phyloP scores from a whole-genome alignment of 37 sponge, comb jelly and placozoan genomes.

The Axinella damicornis region DNA sequence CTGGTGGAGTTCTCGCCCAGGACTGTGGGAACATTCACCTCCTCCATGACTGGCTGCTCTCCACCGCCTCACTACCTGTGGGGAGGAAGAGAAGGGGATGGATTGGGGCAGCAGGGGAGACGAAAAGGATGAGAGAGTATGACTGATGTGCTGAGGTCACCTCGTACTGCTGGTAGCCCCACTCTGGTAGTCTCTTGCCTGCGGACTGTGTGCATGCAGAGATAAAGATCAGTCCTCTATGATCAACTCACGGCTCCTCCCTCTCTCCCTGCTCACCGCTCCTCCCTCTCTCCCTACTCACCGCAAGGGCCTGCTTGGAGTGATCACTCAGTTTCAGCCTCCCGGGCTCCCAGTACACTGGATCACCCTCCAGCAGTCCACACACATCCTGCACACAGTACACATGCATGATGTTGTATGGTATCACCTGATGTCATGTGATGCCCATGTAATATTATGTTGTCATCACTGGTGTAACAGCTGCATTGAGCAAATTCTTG shows the following conservation, averaged over 20 bases:
- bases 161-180: constrained; percentile 89
- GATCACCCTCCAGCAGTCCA: constrained; percentile 24
- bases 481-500: too few species aligned
- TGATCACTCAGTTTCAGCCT: constrained; percentile 46
- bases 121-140: too few species aligned
- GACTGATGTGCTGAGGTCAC: too few species aligned
- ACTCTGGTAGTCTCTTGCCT: constrained; percentile 83
- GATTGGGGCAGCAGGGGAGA: background rate
- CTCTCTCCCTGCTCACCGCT: too few species aligned
- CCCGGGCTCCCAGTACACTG: constrained; percentile 63
- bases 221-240: too few species aligned
- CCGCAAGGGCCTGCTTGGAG: constrained; percentile 66
- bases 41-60: constrained; percentile 18
- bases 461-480: too few species aligned
- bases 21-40: background rate
- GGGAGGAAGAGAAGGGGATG: too few species aligned
- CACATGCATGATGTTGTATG: too few species aligned
- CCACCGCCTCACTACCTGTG: constrained; percentile 53
- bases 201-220: constrained; percentile 51
- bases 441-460: too few species aligned
- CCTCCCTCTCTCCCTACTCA: constrained; percentile 49
- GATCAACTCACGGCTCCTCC: too few species aligned
- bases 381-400: constrained; percentile 43
- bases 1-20: background rate
- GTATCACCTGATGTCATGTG: too few species aligned